Base-by-base conservation (phyloP, 2,888 invertebrate species). In the Cyrtodaria siliqua region DNA sequence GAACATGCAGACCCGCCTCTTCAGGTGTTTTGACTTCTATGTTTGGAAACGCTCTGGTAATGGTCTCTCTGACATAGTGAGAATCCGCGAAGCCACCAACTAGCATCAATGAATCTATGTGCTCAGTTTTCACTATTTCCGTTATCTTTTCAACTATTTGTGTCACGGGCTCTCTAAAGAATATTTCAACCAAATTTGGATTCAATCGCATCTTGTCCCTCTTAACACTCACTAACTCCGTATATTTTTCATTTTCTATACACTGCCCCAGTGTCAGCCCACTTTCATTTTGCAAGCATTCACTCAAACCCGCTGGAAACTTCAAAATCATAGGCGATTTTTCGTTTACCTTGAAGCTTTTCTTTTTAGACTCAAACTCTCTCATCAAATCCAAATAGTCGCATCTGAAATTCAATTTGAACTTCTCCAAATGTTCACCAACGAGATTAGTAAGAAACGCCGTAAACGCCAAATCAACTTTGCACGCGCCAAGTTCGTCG, bases 81-180 rank as follows among this genome's bases (percentile, higher is more conserved):
- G 70, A 70, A 14, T 70, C 70, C 0, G 70, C 40, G 40, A 70
- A 70, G 6, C 70, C 70, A 18, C 70, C 70, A 49, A 70, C 70
- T 24, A 62, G 40, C 9, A 70, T n/a, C 20, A 70, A 29, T 2
- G 55, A 40, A 26, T 70, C 27, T 14, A 70, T 42, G 20, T 24
- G 26, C 2, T 29, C 18, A 38, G 49, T n/a, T 3, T 44, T 50
- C 6, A 63, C 53, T 33, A 33, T 33, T 4, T 63, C 33, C 53
- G 24, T 62, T 50, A 70, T n/a, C 12, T 62, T 70, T 12, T 63
- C 49, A 16, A 70, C 33, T n/a, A 70, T 70, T 47, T 57, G 27
- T 0, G 18, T n/a, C 6, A 70, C 70, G 16, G 62, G 47, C 40
- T 62, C 70, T 6, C 57, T 56, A 20, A 70, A 70, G 33, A 70